Conservation (phyloP, 2,113 vertebrate species). For the Carlito syrichta region DNA sequence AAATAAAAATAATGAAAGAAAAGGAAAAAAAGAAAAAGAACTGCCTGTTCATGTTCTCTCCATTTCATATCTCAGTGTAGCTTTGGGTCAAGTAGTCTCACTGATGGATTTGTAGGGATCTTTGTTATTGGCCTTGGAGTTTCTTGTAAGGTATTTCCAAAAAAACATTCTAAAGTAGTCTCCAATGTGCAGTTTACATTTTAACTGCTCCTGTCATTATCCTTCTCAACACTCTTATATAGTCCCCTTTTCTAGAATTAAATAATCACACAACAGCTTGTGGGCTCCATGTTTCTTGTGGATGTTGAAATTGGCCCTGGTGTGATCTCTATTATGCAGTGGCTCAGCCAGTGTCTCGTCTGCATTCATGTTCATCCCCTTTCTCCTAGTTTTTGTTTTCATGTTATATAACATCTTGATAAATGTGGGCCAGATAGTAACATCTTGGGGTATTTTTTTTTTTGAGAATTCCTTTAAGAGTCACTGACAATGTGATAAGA, state of each 20-base stretch:
- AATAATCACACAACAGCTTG: constrained; percentile 62
- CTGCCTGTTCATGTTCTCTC: background rate
- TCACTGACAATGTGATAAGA: background rate
- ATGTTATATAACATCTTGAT: background rate
- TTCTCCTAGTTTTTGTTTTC: constrained; percentile 20
- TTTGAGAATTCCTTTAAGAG: background rate
- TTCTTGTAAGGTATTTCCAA: constrained; percentile 55
- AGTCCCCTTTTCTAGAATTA: constrained; percentile 73
- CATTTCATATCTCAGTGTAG: background rate
- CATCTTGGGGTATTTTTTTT: background rate
- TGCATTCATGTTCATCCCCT: background rate
- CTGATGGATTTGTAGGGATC: constrained; percentile 59
- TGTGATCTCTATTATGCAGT: background rate
- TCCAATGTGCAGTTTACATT: constrained; percentile 63
- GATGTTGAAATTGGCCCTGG: constrained; percentile 66
- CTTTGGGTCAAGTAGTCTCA: constrained; percentile 25
- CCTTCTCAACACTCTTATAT: constrained; percentile 47
- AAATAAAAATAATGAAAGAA: too few species aligned
- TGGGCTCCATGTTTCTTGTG: constrained; percentile 45
- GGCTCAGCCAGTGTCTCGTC: constrained; percentile 28
- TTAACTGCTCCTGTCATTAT: constrained; percentile 70
- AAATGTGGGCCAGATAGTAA: background rate
- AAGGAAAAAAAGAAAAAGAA: background rate
- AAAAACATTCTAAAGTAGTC: constrained; percentile 63
- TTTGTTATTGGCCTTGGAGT: constrained; percentile 73